phyloP scores from a whole-genome alignment of 2,113 vertebrate genomes.

The Nothobranchius furzeri region DNA sequence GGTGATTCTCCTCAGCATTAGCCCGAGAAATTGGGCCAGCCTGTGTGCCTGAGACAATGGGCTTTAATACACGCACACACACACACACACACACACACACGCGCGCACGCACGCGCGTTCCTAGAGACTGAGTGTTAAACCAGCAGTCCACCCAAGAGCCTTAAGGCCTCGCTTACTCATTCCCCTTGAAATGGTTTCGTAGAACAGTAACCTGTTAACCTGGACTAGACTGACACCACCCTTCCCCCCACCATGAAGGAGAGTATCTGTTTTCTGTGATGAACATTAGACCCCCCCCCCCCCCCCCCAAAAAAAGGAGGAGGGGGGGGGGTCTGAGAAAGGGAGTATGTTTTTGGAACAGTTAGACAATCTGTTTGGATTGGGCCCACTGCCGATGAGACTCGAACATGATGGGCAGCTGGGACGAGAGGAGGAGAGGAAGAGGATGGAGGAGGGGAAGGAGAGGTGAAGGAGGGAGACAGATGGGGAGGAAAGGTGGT shows the following conservation, averaged over 20 bases:
- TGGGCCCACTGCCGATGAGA: slow-evolving; percentile 71
- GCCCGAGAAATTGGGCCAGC: slow-evolving; percentile 41
- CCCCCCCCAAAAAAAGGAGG: slow-evolving; percentile 54
- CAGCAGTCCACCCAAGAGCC: slow-evolving; percentile 70
- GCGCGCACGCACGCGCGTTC: slow-evolving; percentile 23
- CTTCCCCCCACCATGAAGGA: slow-evolving; percentile 72
- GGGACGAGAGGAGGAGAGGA: slow-evolving; percentile 61
- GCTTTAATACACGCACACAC: slow-evolving; percentile 46
- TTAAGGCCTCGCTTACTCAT: slow-evolving; percentile 50
- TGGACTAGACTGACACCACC: slow-evolving; percentile 64
- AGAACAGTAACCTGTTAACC: slow-evolving; percentile 69
- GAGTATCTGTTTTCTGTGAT: slow-evolving; percentile 55
- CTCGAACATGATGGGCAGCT: slow-evolving; percentile 64
- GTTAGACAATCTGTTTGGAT: slow-evolving; percentile 78
- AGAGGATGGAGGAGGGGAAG: slow-evolving; percentile 40
- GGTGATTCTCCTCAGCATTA: slow-evolving; percentile 37
- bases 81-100: slow-evolving; percentile 39
- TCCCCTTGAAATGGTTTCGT: slow-evolving; percentile 58
- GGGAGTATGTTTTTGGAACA: slow-evolving; percentile 75
- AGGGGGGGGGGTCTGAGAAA: slow-evolving; percentile 39
- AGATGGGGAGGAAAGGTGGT: slow-evolving; percentile 64
- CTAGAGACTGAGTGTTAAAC: slow-evolving; percentile 55
- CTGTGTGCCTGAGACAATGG: slow-evolving; percentile 62
- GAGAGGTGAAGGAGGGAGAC: slow-evolving; percentile 55
- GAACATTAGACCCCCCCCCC: slow-evolving; percentile 41